A percentile compares a stretch with the other conserved stretches of the same genome.
Evolutionary conservation across 2,797 vertebrate genomes (phyloP).

Genomic region (Poecile montanus): DNA sequence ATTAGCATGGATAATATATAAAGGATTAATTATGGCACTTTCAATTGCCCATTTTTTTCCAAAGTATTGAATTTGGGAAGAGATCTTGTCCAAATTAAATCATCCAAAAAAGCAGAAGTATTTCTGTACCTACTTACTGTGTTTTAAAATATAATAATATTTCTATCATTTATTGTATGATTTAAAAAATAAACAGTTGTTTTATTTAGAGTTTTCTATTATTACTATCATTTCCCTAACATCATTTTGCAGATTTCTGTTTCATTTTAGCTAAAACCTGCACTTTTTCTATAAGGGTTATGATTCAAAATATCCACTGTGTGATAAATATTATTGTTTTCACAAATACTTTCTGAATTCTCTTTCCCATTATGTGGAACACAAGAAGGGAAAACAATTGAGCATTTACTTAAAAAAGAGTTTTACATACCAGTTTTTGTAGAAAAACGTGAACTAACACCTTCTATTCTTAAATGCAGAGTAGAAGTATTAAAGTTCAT

Average conservation of each 20-base stretch:
- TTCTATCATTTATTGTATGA: not conserved
- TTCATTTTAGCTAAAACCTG: not conserved
- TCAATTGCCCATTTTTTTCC: not conserved
- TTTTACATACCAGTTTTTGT: not conserved
- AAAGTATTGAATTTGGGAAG: not conserved
- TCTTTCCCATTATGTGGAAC: not conserved
- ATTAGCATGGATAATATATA: not conserved
- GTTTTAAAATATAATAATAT: not conserved
- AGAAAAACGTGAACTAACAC: not conserved
- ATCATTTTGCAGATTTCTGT: not conserved
- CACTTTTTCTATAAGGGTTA: not conserved
- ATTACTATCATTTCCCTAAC: not conserved
- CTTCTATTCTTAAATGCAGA: not conserved
- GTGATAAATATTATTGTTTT: not conserved
- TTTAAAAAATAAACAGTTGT: not conserved
- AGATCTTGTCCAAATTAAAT: not conserved
- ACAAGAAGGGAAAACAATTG: not conserved
- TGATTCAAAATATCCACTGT: not conserved
- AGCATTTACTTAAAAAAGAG: not conserved
- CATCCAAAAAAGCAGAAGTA: not conserved
- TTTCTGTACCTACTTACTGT: not conserved
- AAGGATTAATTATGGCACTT: not conserved
- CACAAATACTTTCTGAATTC: not conserved
- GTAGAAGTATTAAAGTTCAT: not conserved
- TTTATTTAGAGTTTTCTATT: not conserved